Conservation (phyloP, 92 coral and sea anemone genomes). For the Palythoa grandis region DNA sequence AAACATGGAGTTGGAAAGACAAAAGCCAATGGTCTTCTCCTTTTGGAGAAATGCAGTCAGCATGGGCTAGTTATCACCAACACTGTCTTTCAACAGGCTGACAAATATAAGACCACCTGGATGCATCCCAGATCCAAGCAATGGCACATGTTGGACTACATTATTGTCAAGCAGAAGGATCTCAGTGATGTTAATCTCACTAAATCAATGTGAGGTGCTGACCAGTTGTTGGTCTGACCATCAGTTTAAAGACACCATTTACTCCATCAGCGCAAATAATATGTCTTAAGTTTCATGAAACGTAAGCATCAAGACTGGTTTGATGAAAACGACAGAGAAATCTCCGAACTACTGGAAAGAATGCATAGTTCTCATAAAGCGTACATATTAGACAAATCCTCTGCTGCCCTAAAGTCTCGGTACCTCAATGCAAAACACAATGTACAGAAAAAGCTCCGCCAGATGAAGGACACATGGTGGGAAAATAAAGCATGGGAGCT, state of each 20-base stretch:
- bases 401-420: not conserved
- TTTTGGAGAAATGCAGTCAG: too few species aligned
- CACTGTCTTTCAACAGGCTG: conserved; percentile 2
- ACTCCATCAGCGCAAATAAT: conserved; percentile 7
- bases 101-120: not conserved
- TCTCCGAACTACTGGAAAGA: not conserved
- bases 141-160: not conserved
- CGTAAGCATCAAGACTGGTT: conserved; percentile 16
- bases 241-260: not conserved
- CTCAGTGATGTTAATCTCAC: conserved; percentile 5
- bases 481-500: conserved; percentile 8
- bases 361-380: not conserved
- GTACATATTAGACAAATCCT: not conserved
- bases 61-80: not conserved
- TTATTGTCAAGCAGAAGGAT: not conserved
- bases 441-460: not conserved
- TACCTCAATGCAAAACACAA: not conserved
- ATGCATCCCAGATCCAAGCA: conserved; percentile 8
- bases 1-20: conserved; percentile 13
- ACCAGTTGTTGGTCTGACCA: conserved; percentile 12
- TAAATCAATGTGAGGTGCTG: conserved; percentile 27
- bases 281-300: conserved; percentile 8
- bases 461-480: conserved; percentile 3
- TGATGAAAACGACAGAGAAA: not conserved
- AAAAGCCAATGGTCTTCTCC: not conserved